Percentiles rank a stretch among this genome's conserved stretches.
Evolutionary conservation across 2,888 invertebrate species (phyloP).

Genomic region (Drosophila flavopinicola): DNA sequence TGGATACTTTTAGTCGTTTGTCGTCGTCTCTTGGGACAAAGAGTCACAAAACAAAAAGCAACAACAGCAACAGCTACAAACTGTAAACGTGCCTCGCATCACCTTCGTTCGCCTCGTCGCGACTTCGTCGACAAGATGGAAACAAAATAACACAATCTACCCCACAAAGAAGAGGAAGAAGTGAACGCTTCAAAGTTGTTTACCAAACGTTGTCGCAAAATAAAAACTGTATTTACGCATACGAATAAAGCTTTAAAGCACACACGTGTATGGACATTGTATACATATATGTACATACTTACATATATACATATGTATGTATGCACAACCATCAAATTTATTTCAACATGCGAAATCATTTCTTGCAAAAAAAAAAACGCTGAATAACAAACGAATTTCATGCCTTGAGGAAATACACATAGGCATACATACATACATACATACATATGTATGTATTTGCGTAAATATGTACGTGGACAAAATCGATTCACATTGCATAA

Average conservation of each 20-base stretch:
- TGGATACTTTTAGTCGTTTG: constrained; percentile 11
- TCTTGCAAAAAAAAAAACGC: constrained; percentile 36
- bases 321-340: constrained; percentile 5
- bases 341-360: constrained; percentile 34
- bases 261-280: neutral
- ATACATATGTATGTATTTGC: neutral
- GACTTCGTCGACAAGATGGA: neutral
- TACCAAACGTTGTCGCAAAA: constrained; percentile 41
- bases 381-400: constrained; percentile 22
- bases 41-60: constrained; percentile 9
- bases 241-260: constrained; percentile 4
- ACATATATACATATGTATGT: neutral
- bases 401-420: constrained; percentile 16
- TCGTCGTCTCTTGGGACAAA: constrained; percentile 31
- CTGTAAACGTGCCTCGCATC: constrained; percentile 43
- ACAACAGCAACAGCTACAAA: constrained; percentile 14
- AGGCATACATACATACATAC: neutral
- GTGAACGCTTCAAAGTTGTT: constrained; percentile 28
- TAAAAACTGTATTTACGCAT: constrained; percentile 53
- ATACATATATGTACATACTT: neutral
- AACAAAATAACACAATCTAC: constrained; percentile 15
- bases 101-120: constrained; percentile 24
- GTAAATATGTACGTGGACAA: neutral
- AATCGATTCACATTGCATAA: too few relatives aligned
- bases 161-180: constrained; percentile 30